phyloP scores from a whole-genome alignment of 2,113 vertebrate species.

The Hippocampus comes region DNA sequence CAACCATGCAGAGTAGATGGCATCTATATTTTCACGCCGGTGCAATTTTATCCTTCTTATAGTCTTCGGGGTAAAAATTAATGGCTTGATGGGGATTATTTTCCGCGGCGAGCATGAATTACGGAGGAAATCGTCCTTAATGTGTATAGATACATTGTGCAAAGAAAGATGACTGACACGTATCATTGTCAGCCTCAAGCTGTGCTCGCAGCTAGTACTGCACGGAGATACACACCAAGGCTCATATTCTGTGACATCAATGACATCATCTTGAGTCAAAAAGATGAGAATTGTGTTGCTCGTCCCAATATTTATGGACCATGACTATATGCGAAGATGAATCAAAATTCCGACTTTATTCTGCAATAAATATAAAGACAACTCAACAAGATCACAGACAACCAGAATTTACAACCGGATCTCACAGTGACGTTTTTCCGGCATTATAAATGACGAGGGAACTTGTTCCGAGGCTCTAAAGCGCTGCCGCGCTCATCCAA shows the following conservation, averaged over 20 bases:
- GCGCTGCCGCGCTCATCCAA: too few relatives aligned
- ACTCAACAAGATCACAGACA: too few relatives aligned
- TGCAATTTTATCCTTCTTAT: constrained; percentile 39
- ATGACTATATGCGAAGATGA: too few relatives aligned
- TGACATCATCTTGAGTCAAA: too few relatives aligned
- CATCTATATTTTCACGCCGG: constrained; percentile 37
- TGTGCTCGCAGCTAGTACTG: background rate
- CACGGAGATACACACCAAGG: background rate
- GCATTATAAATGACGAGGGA: too few relatives aligned
- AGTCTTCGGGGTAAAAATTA: constrained; percentile 28
- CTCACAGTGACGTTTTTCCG: too few relatives aligned
- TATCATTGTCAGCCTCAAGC: background rate
- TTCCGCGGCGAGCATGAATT: constrained; percentile 26
- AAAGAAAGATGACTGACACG: background rate
- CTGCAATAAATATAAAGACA: too few relatives aligned
- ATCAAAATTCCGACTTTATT: too few relatives aligned
- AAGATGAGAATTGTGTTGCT: too few relatives aligned
- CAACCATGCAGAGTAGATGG: constrained; percentile 39
- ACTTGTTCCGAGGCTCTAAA: too few relatives aligned
- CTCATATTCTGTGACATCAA: background rate
- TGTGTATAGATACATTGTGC: background rate
- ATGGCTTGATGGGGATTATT: constrained; percentile 29
- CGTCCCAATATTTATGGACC: too few relatives aligned
- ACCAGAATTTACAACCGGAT: too few relatives aligned
- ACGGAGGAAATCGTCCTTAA: constrained; percentile 12